Base-by-base conservation (phyloP, 2,797 vertebrate genomes). In the Threskiornis aethiopicus region DNA sequence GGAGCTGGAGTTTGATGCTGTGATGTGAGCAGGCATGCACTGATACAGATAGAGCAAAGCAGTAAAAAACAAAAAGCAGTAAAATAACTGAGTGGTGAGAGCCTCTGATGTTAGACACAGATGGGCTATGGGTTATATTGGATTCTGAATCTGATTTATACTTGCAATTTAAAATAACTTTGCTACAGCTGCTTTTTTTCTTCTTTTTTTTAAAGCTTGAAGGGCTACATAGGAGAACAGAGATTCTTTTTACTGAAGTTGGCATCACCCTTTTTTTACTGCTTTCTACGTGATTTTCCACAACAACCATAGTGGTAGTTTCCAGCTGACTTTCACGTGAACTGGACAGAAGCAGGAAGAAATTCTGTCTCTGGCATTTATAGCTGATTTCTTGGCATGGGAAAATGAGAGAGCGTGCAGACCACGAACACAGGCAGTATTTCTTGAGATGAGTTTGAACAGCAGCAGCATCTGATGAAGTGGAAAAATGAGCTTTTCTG, bases 241-340 rank as follows among this genome's bases (percentile, higher is more conserved):
- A 94, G 94, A 84, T 85, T 88, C 95, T 87, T 97, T 97, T 81
- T 81, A 96, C 51, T 84, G 72, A 84, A 88, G 49, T 57, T 97
- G 96, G 92, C 95, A 88, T 95, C 69, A 25, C n/a, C 10, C 33
- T 70, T 57, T 82, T 81, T 89, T 72, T 67, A 25, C 61, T 87
- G 76, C 87, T 92, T 96, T 93, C 90, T 97, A 96, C 90, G 93
- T 97, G 96, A 92, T 94, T 95, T 89, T 89, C 79, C 86, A 72
- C 92, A 96, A 44, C 57, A 41, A 59, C 90, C 66, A 29, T 28
- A 73, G 73, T 25, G 57, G 84, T 87, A 72, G 26, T 66, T 96
- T 94, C 91, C 96, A 96, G 93, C 95, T 97, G 96, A 97, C 78
- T 96, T 97, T 95, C 95, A 84, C 16, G n/a, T 95, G 93, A 96